phyloP scores from a whole-genome alignment of 2,888 invertebrate species.

The Xestobium rufovillosum region DNA sequence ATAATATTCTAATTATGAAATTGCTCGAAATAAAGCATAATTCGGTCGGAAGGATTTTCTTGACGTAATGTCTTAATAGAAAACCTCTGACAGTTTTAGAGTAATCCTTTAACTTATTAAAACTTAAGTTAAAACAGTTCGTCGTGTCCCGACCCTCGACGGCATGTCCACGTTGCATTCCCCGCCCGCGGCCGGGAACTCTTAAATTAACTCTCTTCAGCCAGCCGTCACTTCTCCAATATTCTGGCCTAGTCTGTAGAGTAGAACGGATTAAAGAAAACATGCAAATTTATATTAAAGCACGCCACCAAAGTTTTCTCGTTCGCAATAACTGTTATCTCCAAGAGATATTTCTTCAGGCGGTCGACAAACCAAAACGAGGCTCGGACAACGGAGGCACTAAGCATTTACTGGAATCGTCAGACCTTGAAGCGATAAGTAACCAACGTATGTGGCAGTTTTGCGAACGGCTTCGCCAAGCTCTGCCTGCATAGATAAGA shows the following conservation, averaged over 20 bases:
- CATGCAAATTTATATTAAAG: slow-evolving; percentile 44
- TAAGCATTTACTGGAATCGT: slow-evolving; percentile 23
- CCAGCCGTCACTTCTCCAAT: slow-evolving; percentile 38
- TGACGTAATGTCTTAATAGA: slow-evolving; percentile 37
- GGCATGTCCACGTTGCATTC: slow-evolving; percentile 32
- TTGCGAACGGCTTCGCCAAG: slow-evolving; percentile 11
- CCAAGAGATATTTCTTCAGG: too few relatives aligned
- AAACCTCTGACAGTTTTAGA: slow-evolving; percentile 37
- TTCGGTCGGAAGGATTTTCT: too few relatives aligned
- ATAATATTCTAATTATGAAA: too few relatives aligned
- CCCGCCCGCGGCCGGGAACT: slow-evolving; percentile 35
- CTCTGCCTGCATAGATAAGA: too few relatives aligned
- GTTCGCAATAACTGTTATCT: neutral
- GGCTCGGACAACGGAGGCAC: slow-evolving; percentile 12
- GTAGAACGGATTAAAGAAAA: slow-evolving; percentile 40
- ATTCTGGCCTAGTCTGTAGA: slow-evolving; percentile 33
- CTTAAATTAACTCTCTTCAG: slow-evolving; percentile 39
- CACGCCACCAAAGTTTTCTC: slow-evolving; percentile 37
- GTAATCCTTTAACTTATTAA: slow-evolving; percentile 44
- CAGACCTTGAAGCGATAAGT: slow-evolving; percentile 27
- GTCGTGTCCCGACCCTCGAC: slow-evolving; percentile 36
- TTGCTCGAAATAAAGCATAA: too few relatives aligned
- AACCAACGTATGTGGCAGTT: slow-evolving; percentile 21
- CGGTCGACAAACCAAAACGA: too few relatives aligned
- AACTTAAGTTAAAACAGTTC: slow-evolving; percentile 43